Conservation (phyloP, 2,888 invertebrate genomes). For the Hipparchia sbordonii region DNA sequence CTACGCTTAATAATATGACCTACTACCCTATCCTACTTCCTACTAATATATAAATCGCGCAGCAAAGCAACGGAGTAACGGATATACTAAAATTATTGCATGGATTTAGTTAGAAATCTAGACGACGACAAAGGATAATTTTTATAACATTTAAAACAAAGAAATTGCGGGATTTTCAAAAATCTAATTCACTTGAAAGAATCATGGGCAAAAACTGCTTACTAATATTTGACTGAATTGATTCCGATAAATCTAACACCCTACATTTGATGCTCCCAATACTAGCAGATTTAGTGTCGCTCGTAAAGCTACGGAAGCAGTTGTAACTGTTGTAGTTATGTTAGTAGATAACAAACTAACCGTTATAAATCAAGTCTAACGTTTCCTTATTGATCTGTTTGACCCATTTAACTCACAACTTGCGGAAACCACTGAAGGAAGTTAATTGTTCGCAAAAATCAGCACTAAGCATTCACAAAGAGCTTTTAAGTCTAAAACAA, state of each 20-base stretch:
- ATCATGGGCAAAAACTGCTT: too few relatives aligned
- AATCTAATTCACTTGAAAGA: too few relatives aligned
- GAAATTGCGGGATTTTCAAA: too few relatives aligned
- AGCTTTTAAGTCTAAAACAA: background rate
- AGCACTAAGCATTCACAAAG: background rate
- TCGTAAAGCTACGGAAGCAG: slow-evolving; percentile 60
- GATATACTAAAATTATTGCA: too few relatives aligned
- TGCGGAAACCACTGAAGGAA: slow-evolving; percentile 25
- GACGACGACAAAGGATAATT: too few relatives aligned
- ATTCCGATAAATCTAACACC: slow-evolving; percentile 6
- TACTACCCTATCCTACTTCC: too few relatives aligned
- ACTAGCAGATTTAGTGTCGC: slow-evolving; percentile 41
- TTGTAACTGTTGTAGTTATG: slow-evolving; percentile 48
- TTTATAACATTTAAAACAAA: too few relatives aligned
- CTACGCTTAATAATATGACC: too few relatives aligned
- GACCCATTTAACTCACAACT: slow-evolving; percentile 47
- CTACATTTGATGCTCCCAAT: slow-evolving; percentile 29
- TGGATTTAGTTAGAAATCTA: too few relatives aligned
- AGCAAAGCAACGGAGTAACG: too few relatives aligned
- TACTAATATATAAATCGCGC: too few relatives aligned
- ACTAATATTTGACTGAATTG: background rate
- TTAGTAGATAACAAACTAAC: slow-evolving; percentile 56
- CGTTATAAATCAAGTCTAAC: slow-evolving; percentile 59
- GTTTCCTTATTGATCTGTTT: slow-evolving; percentile 64
- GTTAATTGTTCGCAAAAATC: slow-evolving; percentile 4